phyloP scores from a whole-genome alignment of 2,113 vertebrate genomes.

The Gallinago media region DNA sequence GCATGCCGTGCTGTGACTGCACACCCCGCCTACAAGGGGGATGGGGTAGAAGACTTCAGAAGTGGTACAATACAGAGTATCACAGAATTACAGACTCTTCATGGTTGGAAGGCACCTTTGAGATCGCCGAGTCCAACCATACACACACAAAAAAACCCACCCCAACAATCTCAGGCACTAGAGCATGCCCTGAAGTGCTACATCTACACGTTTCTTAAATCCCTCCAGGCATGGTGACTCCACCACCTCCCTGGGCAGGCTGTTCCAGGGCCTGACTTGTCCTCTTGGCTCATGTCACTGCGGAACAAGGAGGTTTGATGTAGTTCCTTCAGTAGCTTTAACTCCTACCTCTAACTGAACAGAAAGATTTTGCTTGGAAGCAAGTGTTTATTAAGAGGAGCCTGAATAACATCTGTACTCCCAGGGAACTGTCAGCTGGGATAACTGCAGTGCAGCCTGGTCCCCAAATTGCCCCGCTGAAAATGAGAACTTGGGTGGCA shows the following conservation, averaged over 20 bases:
- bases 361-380: not conserved
- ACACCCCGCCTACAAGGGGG: rapidly evolving
- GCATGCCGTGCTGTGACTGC: not conserved
- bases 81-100: no score
- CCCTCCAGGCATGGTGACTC: no score
- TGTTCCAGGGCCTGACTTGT: not conserved
- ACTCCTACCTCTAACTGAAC: not conserved
- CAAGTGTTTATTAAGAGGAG: not conserved
- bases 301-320: not conserved
- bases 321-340: not conserved
- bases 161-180: no score
- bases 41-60: not conserved
- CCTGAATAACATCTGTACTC: rapidly evolving
- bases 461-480: not conserved
- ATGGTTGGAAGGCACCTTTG: no score
- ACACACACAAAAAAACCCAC: no score
- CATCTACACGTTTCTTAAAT: no score
- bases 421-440: not conserved
- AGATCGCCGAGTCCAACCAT: no score
- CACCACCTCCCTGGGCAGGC: no score
- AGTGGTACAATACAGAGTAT: not conserved
- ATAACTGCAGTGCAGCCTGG: no score
- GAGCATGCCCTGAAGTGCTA: no score
- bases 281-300: not conserved
- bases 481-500: not conserved